A percentile compares a stretch with the other conserved stretches of the same genome.
phyloP scores from a whole-genome alignment of 2,888 invertebrate species.

The Volucella zonaria region DNA sequence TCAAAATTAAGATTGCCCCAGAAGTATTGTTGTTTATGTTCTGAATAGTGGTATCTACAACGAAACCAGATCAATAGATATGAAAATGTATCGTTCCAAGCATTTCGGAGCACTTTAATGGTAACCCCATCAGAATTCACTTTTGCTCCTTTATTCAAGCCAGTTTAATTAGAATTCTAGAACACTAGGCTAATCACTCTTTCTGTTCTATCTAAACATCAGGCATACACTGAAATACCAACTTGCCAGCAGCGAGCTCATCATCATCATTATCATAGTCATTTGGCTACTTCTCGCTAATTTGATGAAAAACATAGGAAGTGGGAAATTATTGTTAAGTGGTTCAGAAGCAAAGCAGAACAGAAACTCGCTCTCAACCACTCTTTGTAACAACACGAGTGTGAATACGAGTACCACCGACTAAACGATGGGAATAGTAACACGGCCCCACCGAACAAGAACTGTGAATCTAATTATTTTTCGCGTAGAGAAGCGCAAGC shows the following conservation, averaged over 20 bases:
- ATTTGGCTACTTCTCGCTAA: conserved; percentile 35
- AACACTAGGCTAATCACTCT: conserved; percentile 60
- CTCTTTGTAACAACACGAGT: background rate
- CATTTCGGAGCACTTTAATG: background rate
- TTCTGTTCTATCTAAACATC: conserved; percentile 21
- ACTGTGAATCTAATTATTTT: conserved; percentile 64
- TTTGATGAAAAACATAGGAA: conserved; percentile 59
- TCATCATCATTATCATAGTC: conserved; percentile 28
- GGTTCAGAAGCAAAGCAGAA: conserved; percentile 55
- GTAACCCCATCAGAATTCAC: background rate
- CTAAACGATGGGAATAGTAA: conserved; percentile 35
- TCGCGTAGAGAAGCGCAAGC: conserved; percentile 12
- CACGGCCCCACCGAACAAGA: conserved; percentile 47
- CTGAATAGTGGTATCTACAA: too few relatives aligned
- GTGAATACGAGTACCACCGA: background rate
- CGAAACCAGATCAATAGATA: too few relatives aligned
- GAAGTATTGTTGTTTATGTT: too few relatives aligned
- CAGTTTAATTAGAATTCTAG: conserved; percentile 53
- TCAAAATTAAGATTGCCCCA: too few relatives aligned
- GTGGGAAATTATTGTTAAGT: conserved; percentile 67
- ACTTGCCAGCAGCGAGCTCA: conserved; percentile 5
- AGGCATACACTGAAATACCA: conserved; percentile 17
- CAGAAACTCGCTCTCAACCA: conserved; percentile 22
- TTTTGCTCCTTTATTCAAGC: background rate
- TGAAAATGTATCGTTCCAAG: background rate